Evolutionary conservation across 1,140 invertebrate genomes (phyloP), one percentile per base, ranked within the genome.

Genomic region (Drosophila azteca): DNA sequence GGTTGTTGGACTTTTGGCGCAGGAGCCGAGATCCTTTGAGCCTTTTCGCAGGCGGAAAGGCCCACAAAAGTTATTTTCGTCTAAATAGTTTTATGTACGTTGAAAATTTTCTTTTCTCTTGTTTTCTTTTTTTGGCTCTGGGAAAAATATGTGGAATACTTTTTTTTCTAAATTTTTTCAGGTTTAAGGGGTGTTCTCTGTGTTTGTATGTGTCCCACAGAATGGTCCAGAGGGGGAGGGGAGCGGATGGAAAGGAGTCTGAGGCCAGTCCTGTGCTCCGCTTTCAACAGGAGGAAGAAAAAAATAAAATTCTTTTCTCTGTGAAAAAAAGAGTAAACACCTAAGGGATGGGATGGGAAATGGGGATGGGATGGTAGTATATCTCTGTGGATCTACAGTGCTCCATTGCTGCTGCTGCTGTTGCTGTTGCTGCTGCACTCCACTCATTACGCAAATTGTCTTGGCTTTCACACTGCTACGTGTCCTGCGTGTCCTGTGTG

Each of bases 381-480:
- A 39, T 39, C 35, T 39, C 11, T 39, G 11, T 39, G 35, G 11
- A 39, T 39, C 35, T 58, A 31, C 8, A 24, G 13, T 63, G 51
- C 29, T 43, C 31, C 31, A 31, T 9, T 31, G 31, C 31, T 31
- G 31, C 31, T 26, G 26, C 11, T 53, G 46, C 44, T 20, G n/a
- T n/a, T n/a, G n/a, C n/a, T 6, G 55, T 24, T 13, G 22, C 50
- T 24, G 51, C 59, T 57, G 48, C 76, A 64, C 61, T 66, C 35
- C 77, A 67, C 61, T 81, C 82, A 81, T 85, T 85, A 87, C 78
- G 82, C 78, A 85, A 82, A 87, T 82, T 87, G 78, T 78, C 78
- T 55, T 81, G 77, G 69, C 64, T 61, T 39, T 63, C 81, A 59
- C 77, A 57, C 48, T 60, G 61, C 67, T 70, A 59, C 49, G 39